A percentile compares a stretch with the other conserved stretches of the same genome.
phyloP scores from a whole-genome alignment of 1,140 invertebrate genomes.

The Drosophila carrolli region DNA sequence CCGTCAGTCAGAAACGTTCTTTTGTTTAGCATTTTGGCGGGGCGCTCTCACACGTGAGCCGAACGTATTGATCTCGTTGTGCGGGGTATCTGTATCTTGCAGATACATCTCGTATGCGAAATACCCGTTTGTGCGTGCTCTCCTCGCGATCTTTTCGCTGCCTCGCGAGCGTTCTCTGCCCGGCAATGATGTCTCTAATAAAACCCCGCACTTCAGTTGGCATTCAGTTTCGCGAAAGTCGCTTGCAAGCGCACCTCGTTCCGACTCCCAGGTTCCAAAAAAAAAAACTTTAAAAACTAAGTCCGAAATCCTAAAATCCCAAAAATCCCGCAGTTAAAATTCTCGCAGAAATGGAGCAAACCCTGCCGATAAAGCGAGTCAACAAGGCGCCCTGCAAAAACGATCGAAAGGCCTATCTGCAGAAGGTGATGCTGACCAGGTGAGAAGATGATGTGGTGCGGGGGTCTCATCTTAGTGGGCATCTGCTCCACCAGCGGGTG shows the following conservation, averaged over 20 bases:
- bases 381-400: slow-evolving; percentile 83
- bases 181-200: slow-evolving; percentile 74
- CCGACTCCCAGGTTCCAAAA: slow-evolving; percentile 34
- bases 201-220: slow-evolving; percentile 81
- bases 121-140: slow-evolving; percentile 74
- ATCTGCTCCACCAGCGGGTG: slow-evolving; percentile 25
- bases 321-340: background rate
- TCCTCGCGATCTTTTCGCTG: slow-evolving; percentile 27
- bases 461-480: background rate
- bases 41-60: slow-evolving; percentile 70
- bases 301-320: background rate
- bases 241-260: slow-evolving; percentile 82
- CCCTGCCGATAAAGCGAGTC: slow-evolving; percentile 71
- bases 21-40: slow-evolving; percentile 46
- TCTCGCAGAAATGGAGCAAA: slow-evolving; percentile 65
- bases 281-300: slow-evolving; percentile 3
- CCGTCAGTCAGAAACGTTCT: slow-evolving; percentile 49
- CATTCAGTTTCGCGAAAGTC: slow-evolving; percentile 83
- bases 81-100: slow-evolving; percentile 57
- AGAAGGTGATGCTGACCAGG: slow-evolving; percentile 82
- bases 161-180: slow-evolving; percentile 22
- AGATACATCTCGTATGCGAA: slow-evolving; percentile 77
- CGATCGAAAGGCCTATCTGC: slow-evolving; percentile 81
- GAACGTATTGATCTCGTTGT: slow-evolving; percentile 77
- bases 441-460: slow-evolving; percentile 34